These are phyloP conservation scores for Xanthorhoe spadicearia DNA, from an alignment of 2,888 invertebrate species.

Conservation along the genomic window DNA sequence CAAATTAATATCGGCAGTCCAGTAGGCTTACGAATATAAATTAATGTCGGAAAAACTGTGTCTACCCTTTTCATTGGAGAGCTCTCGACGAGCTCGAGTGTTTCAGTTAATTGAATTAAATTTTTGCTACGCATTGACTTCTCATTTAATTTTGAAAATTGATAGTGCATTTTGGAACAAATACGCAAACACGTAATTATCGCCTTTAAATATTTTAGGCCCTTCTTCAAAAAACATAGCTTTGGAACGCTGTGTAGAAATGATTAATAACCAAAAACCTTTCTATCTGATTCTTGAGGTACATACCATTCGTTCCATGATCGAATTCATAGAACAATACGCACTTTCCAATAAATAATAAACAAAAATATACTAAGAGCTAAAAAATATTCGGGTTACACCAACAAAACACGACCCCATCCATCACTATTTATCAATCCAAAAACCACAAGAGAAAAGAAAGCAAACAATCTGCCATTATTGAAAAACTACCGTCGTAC, in stretches of 20 bases:
- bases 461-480: slow-evolving; percentile 48
- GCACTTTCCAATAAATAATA: neutral
- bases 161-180: neutral
- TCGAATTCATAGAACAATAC: neutral
- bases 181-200: neutral
- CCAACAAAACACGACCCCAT: slow-evolving; percentile 34
- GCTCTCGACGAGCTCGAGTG: slow-evolving; percentile 45
- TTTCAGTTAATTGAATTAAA: slow-evolving; percentile 64
- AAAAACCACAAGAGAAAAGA: slow-evolving; percentile 45
- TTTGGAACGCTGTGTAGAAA: neutral
- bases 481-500: slow-evolving; percentile 48
- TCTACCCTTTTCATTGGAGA: slow-evolving; percentile 43
- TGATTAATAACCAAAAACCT: too few relatives aligned
- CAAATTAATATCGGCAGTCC: slow-evolving; percentile 29
- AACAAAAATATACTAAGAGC: slow-evolving; percentile 10
- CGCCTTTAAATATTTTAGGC: too few relatives aligned
- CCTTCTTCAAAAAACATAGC: neutral
- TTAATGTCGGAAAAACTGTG: slow-evolving; percentile 54
- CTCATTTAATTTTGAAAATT: slow-evolving; percentile 21
- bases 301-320: too few relatives aligned
- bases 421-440: slow-evolving; percentile 44
- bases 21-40: slow-evolving; percentile 44
- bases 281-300: too few relatives aligned
- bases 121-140: slow-evolving; percentile 47
- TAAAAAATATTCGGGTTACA: slow-evolving; percentile 14